Evolutionary conservation across 2,888 invertebrate species (phyloP).

Genomic region (Digitonthophagus gazella): DNA sequence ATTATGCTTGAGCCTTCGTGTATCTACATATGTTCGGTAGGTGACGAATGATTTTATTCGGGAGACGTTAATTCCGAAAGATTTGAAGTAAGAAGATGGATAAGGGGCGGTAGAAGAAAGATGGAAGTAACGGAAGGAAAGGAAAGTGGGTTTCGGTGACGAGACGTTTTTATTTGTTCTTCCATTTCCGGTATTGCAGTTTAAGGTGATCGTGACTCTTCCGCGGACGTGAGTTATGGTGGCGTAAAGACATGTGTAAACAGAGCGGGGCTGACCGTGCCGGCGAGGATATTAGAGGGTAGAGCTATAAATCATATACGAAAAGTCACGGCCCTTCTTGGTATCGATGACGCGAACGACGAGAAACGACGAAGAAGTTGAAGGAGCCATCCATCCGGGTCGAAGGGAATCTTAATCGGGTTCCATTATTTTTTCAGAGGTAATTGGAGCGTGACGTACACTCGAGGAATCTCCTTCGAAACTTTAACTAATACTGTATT

Average conservation of each 20-base stretch:
- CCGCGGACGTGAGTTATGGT: slow-evolving; percentile 42
- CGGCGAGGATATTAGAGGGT: slow-evolving; percentile 43
- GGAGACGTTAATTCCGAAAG: neutral
- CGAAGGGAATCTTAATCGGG: neutral
- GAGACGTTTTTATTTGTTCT: slow-evolving; percentile 35
- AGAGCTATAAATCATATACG: slow-evolving; percentile 43
- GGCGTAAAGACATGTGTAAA: slow-evolving; percentile 45
- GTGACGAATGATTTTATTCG: neutral
- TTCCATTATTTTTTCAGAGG: neutral
- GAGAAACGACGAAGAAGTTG: slow-evolving; percentile 10
- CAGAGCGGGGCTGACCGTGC: slow-evolving; percentile 38
- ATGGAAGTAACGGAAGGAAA: neutral
- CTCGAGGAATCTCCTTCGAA: neutral
- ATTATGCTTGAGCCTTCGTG: too few relatives aligned
- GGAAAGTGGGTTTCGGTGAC: neutral
- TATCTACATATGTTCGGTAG: neutral
- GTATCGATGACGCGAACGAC: slow-evolving; percentile 42
- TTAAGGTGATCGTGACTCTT: slow-evolving; percentile 43
- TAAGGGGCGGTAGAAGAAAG: neutral
- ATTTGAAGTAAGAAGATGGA: neutral
- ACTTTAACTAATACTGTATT: slow-evolving; percentile 7
- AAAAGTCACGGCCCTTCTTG: slow-evolving; percentile 36
- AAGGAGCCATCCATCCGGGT: neutral
- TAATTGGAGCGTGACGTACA: neutral
- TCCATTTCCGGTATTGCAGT: slow-evolving; percentile 38